Conservation (phyloP, 2,888 invertebrate genomes). For the Dysmachus trigonus region DNA sequence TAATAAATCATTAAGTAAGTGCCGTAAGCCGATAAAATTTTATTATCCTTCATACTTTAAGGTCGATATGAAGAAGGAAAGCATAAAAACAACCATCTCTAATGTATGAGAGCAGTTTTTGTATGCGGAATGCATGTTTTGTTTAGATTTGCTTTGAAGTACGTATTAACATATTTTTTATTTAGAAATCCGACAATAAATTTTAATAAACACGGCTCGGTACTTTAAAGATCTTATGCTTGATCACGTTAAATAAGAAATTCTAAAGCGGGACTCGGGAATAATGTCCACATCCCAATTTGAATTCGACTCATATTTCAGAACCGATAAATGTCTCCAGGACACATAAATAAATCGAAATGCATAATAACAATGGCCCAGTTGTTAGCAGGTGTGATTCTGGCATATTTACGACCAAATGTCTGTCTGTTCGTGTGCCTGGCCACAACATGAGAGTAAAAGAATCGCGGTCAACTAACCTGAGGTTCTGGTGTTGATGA, state of each 20-base stretch:
- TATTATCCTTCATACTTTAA: not conserved
- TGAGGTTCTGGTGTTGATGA: not conserved
- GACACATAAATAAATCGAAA: not conserved
- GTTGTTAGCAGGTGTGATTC: not conserved
- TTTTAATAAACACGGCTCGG: not conserved
- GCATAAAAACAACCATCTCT: too few species aligned
- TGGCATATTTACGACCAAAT: not conserved
- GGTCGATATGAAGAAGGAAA: not conserved
- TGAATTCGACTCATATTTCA: not conserved
- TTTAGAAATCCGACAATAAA: not conserved
- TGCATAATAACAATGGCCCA: not conserved
- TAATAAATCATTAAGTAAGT: not conserved
- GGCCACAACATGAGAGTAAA: not conserved
- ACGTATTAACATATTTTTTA: not conserved
- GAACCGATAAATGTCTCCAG: not conserved
- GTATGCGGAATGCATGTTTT: not conserved
- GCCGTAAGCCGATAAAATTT: not conserved
- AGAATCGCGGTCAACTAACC: not conserved
- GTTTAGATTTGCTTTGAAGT: not conserved
- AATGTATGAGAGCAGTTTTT: too few species aligned
- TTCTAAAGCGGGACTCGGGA: not conserved
- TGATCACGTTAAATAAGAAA: not conserved
- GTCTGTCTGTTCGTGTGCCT: not conserved
- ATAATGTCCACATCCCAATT: not conserved
- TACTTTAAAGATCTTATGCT: not conserved